These are phyloP conservation scores for Ceryle rudis DNA, from an alignment of 2,797 vertebrate genomes.

Conservation along the genomic window DNA sequence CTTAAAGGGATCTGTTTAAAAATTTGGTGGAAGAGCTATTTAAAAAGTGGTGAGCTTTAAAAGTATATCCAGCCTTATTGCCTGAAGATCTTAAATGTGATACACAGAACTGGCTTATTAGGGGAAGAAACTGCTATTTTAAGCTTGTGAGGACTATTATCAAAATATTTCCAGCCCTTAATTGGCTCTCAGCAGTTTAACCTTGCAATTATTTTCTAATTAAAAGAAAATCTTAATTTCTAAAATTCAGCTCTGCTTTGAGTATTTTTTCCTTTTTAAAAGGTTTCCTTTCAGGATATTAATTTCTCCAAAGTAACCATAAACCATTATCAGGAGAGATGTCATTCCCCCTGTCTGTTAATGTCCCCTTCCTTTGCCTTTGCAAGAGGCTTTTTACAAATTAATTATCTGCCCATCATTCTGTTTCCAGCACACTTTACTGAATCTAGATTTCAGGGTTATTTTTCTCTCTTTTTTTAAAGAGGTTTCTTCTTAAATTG, in stretches of 20 bases:
- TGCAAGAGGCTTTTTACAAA: background rate
- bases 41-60: background rate
- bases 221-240: background rate
- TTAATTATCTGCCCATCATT: background rate
- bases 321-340: background rate
- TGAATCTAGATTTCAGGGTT: background rate
- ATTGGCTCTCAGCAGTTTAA: constrained; percentile 6
- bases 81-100: background rate
- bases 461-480: background rate
- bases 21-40: background rate
- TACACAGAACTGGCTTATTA: background rate
- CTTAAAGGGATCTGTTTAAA: background rate
- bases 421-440: background rate
- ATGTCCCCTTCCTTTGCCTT: background rate
- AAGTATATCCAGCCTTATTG: background rate
- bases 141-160: background rate
- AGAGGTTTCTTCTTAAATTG: background rate
- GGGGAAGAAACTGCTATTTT: constrained; percentile 29
- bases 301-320: background rate
- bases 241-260: background rate
- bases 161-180: constrained; percentile 29
- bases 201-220: background rate
- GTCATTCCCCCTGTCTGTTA: background rate
- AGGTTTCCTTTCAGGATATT: background rate
- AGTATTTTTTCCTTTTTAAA: background rate